These are phyloP conservation scores for Platygyra sinensis DNA, from an alignment of 64 coral and sea anemone species.

Conservation along the genomic window DNA sequence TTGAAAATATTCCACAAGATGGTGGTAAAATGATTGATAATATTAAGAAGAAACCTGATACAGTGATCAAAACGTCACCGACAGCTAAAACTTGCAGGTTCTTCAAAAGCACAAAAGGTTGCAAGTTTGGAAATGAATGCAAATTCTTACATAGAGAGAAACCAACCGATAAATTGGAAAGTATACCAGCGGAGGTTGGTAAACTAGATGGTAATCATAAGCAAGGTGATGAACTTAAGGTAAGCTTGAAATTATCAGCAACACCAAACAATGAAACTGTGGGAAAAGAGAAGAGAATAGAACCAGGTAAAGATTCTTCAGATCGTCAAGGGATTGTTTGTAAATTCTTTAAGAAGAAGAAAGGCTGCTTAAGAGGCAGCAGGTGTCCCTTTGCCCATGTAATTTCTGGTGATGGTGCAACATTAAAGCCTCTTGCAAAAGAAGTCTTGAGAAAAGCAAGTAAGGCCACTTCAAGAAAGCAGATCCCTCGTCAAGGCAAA, in stretches of 20 bases:
- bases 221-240: no score
- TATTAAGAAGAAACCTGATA: background rate
- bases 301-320: background rate
- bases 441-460: background rate
- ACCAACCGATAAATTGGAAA: background rate
- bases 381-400: slow-evolving; percentile 59
- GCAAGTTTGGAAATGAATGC: slow-evolving; percentile 73
- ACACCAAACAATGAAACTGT: background rate
- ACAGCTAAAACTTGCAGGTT: slow-evolving; percentile 40
- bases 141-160: slow-evolving; percentile 52
- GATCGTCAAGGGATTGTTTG: slow-evolving; percentile 45
- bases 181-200: background rate
- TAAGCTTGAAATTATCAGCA: background rate
- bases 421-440: background rate
- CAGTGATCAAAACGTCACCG: background rate
- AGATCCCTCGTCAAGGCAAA: background rate
- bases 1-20: background rate
- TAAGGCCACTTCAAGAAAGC: background rate
- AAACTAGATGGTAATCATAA: background rate
- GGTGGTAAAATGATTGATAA: no score
- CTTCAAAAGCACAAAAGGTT: slow-evolving; percentile 37
- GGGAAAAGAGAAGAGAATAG: background rate
- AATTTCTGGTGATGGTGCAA: background rate
- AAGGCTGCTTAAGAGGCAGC: slow-evolving; percentile 70
- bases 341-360: slow-evolving; percentile 69